Percentiles rank a stretch among this genome's conserved stretches.
These are phyloP conservation scores for Piscicola geometra DNA, from an alignment of 2,888 invertebrate species.

Conservation along the genomic window DNA sequence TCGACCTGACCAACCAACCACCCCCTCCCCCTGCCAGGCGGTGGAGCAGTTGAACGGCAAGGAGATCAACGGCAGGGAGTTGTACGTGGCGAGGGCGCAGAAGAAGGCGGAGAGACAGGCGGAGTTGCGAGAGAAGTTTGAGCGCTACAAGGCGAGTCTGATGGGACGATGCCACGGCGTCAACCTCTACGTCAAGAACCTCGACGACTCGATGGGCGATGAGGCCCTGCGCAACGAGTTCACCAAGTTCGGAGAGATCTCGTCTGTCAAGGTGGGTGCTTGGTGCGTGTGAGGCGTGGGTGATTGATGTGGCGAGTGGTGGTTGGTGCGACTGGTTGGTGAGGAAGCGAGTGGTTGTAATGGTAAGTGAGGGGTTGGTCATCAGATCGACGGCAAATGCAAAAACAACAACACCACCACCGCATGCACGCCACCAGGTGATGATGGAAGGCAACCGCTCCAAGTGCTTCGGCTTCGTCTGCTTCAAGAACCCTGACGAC, in stretches of 20 bases:
- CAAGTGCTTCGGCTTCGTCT: constrained; percentile 94
- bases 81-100: constrained; percentile 96
- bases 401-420: not conserved
- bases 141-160: constrained; percentile 86
- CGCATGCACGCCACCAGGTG: constrained; percentile 36
- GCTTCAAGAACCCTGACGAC: constrained; percentile 94
- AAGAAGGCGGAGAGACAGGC: constrained; percentile 98
- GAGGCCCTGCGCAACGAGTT: constrained; percentile 92
- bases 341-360: no score
- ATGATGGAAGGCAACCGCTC: constrained; percentile 59
- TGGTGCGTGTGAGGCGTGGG: constrained; percentile 60
- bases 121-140: constrained; percentile 91
- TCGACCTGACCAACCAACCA: not conserved
- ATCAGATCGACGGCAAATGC: not conserved
- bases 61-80: constrained; percentile 49
- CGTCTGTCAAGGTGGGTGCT: constrained; percentile 80
- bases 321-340: no score
- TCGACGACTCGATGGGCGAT: constrained; percentile 96
- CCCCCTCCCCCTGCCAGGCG: constrained; percentile 60
- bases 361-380: not conserved
- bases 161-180: constrained; percentile 80
- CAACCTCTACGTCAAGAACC: constrained; percentile 96
- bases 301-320: no score
- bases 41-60: constrained; percentile 86
- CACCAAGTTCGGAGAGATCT: constrained; percentile 90